Evolutionary conservation across 1,140 invertebrate species (phyloP).

Genomic region (Probaryconus sp.): DNA sequence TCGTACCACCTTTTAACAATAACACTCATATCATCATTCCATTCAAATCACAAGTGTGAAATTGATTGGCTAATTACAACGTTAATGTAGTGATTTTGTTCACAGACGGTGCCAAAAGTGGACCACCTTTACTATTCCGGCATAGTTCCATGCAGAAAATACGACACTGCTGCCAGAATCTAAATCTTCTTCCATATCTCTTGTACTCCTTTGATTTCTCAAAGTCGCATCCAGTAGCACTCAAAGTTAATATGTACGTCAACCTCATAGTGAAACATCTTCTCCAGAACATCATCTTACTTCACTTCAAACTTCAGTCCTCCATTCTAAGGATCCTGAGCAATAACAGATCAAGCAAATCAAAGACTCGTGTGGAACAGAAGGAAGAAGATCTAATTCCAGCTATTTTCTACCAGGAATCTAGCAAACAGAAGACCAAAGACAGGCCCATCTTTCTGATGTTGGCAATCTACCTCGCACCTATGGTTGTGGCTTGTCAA

Average conservation of each 20-base stretch:
- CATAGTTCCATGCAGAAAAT: slow-evolving; percentile 74
- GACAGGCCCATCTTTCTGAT: slow-evolving; percentile 50
- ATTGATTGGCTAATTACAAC: slow-evolving; percentile 8
- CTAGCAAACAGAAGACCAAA: slow-evolving; percentile 59
- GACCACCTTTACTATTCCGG: slow-evolving; percentile 70
- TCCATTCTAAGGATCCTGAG: slow-evolving; percentile 28
- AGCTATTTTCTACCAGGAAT: slow-evolving; percentile 1
- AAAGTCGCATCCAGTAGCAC: slow-evolving; percentile 69
- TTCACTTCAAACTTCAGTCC: slow-evolving; percentile 63
- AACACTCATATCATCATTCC: too few relatives aligned
- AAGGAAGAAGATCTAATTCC: not conserved
- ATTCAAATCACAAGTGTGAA: slow-evolving; percentile 14
- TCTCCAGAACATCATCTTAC: slow-evolving; percentile 62
- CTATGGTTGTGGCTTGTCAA: slow-evolving; percentile 66
- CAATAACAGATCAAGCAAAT: slow-evolving; percentile 14
- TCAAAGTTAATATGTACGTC: slow-evolving; percentile 68
- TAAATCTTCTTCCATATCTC: slow-evolving; percentile 74
- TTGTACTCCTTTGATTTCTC: slow-evolving; percentile 74
- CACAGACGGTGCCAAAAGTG: slow-evolving; percentile 71
- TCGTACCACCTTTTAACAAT: slow-evolving; percentile 33
- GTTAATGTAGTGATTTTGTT: slow-evolving; percentile 21
- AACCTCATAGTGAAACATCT: slow-evolving; percentile 62
- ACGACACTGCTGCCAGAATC: slow-evolving; percentile 76
- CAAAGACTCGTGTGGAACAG: slow-evolving; percentile 16
- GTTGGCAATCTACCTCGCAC: slow-evolving; percentile 70